phyloP scores from a whole-genome alignment of 2,797 vertebrate genomes.

The Artibeus jamaicensis region DNA sequence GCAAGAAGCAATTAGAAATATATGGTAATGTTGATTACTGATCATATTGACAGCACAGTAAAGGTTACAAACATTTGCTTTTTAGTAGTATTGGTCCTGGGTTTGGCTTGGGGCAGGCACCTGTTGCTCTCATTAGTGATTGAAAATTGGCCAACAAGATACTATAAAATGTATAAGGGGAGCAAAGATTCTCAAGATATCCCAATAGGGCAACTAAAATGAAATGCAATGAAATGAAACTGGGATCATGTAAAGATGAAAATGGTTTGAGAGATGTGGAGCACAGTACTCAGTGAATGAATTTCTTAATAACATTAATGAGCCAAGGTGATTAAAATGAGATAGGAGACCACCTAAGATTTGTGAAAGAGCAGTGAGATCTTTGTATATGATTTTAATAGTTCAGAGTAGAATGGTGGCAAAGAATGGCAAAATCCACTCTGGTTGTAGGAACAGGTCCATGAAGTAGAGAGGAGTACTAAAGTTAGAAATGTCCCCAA shows the following conservation, averaged over 20 bases:
- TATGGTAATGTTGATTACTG: neutral
- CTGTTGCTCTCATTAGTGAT: neutral
- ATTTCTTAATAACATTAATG: neutral
- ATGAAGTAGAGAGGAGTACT: neutral
- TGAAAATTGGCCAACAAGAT: neutral
- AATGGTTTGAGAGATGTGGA: neutral
- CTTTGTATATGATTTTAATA: neutral
- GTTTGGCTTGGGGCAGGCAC: neutral
- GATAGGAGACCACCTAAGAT: neutral
- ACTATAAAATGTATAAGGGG: neutral
- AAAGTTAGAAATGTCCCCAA: neutral
- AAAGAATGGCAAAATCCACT: neutral
- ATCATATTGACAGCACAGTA: neutral
- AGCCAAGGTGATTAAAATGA: neutral
- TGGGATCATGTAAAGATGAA: neutral
- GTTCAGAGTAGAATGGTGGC: neutral
- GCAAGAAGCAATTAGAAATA: neutral
- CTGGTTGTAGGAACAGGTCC: neutral
- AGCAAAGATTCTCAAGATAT: neutral
- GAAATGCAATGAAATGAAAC: neutral
- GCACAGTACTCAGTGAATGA: neutral
- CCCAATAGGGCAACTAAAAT: neutral
- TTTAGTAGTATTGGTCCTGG: neutral
- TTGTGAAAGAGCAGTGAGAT: neutral
- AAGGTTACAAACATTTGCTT: neutral